phyloP scores from a whole-genome alignment of 2,797 vertebrate genomes.

The Helarctos malayanus region DNA sequence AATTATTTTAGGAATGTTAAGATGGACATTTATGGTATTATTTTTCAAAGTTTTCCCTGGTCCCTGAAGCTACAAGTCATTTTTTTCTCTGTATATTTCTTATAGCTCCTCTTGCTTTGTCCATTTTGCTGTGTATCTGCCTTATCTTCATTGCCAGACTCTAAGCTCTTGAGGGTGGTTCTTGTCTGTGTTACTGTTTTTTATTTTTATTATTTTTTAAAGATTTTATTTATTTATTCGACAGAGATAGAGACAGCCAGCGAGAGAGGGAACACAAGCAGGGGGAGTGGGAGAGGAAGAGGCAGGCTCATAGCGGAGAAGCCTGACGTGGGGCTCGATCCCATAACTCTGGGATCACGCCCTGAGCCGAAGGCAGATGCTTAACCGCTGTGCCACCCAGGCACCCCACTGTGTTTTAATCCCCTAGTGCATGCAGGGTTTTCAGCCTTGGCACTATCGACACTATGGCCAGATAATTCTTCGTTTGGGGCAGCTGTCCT shows the following conservation, averaged over 20 bases:
- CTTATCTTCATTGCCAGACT: background rate
- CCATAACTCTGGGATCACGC: no score
- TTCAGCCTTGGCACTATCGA: background rate
- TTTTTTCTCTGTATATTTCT: background rate
- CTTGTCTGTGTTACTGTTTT: background rate
- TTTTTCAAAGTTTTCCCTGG: background rate
- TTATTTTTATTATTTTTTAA: background rate
- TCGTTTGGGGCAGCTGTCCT: background rate
- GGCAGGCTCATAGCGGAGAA: no score
- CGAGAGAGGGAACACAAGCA: no score
- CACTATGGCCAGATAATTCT: background rate
- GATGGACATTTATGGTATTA: constrained; percentile 21
- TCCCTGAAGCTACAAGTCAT: background rate
- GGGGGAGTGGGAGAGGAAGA: no score
- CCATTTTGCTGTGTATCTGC: background rate
- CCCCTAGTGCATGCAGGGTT: background rate
- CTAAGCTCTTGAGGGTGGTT: background rate
- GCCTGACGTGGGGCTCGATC: no score
- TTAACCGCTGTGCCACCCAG: no score
- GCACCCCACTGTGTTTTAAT: background rate
- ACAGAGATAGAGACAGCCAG: no score
- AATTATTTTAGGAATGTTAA: background rate
- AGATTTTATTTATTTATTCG: no score
- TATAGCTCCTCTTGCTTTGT: background rate
- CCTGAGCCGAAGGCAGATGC: no score